A percentile compares a stretch with the other conserved stretches of the same genome.
These are phyloP conservation scores for Isichthys henryi DNA, from an alignment of 2,113 vertebrate genomes.

Conservation along the genomic window DNA sequence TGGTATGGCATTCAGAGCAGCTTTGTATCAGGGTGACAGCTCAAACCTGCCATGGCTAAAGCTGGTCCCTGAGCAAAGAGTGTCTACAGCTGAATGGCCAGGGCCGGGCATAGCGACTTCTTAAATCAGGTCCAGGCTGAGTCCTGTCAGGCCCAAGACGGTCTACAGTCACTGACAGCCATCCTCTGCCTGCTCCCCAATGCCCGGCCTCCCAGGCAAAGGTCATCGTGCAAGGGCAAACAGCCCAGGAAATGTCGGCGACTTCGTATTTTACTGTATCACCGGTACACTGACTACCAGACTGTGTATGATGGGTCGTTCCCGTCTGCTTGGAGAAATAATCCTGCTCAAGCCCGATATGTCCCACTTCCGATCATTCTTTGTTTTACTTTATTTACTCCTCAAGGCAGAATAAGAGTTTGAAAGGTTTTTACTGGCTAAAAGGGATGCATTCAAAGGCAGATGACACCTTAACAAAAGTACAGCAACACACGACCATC, in stretches of 20 bases:
- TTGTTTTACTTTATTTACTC: not conserved
- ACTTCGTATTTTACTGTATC: not conserved
- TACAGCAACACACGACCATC: not conserved
- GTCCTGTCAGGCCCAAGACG: not conserved
- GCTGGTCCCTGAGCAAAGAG: constrained; percentile 39
- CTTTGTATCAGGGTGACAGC: constrained; percentile 20
- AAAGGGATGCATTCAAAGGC: not conserved
- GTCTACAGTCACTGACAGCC: not conserved
- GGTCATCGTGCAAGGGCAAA: constrained; percentile 38
- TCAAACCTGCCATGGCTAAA: constrained; percentile 34
- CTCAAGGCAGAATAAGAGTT: not conserved
- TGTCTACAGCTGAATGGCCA: constrained; percentile 21
- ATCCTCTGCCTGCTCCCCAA: constrained; percentile 20
- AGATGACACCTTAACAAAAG: not conserved
- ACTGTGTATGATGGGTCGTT: not conserved
- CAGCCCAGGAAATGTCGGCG: not conserved
- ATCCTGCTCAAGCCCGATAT: not conserved
- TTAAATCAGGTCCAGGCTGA: constrained; percentile 23
- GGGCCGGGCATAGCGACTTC: not conserved
- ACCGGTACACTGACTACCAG: not conserved
- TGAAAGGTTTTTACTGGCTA: not conserved
- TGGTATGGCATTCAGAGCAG: constrained; percentile 20
- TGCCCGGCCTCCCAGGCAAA: constrained; percentile 33
- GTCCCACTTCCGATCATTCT: not conserved
- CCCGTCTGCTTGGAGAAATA: not conserved